Evolutionary conservation across 2,888 invertebrate species (phyloP), one percentile per base, ranked within the genome.

Genomic region (Drosophila neutralis): DNA sequence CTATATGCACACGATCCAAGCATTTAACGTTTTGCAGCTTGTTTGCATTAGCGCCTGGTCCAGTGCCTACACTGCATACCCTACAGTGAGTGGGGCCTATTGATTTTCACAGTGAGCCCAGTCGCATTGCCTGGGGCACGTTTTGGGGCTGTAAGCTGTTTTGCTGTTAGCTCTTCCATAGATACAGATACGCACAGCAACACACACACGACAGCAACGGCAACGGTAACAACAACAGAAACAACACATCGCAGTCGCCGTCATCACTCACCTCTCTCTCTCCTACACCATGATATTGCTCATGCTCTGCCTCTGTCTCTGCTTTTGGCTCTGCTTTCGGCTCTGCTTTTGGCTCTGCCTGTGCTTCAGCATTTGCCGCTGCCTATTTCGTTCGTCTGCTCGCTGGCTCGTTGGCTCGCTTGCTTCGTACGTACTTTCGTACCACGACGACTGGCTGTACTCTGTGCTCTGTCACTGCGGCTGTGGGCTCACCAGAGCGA

Each of bases 311-410:
- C 10, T 21, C 36, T 29, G 40, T 56, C 40, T 33, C 52, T 56
- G 54, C 52, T 24, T 38, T 51, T 61, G 15, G 42, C 53, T 33
- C 11, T 33, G 33, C 33, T 33, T 33, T 33, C 33, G 33, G 33
- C 33, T 63, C 45, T 75, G 67, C 36, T 36, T 36, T 36, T 36
- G 45, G 24, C 45, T 45, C 45, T 45, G 45, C 45, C 45, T 8
- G 45, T 45, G 45, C 70, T 36, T 61, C 45, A 52, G 64, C 75
- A 53, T 71, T 42, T 72, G 52, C 59, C 53, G 54, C 80, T 79
- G 76, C 64, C 76, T 78, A 76, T 75, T 76, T 76, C 70, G 54
- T 56, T 80, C 83, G 83, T 54, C 80, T 76, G 73, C 69, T 80
- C 69, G 80, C 64, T 80, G 58, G 69, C 69, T 79, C 67, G 78